Percentiles rank a stretch among this genome's conserved stretches.
Evolutionary conservation across 2,888 invertebrate genomes (phyloP).

Genomic region (Plebejus argus): DNA sequence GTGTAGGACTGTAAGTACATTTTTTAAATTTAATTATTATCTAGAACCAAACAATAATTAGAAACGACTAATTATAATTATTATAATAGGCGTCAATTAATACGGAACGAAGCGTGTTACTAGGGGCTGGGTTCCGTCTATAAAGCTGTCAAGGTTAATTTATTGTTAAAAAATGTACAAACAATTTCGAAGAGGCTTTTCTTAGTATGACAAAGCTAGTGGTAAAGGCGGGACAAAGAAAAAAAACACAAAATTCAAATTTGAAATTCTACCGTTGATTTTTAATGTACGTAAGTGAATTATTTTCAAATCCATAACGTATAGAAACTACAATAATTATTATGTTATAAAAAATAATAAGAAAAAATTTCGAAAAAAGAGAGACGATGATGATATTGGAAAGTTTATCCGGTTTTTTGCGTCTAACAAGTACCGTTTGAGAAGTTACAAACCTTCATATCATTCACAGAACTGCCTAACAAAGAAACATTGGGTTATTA

Average conservation of each 20-base stretch:
- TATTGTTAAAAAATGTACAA: slow-evolving; percentile 34
- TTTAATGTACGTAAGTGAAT: too few relatives aligned
- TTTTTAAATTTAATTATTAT: too few relatives aligned
- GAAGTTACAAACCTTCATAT: slow-evolving; percentile 18
- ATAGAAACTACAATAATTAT: too few relatives aligned
- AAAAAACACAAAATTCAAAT: not conserved
- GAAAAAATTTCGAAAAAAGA: too few relatives aligned
- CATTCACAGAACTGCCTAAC: slow-evolving; percentile 3
- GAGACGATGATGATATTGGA: not conserved
- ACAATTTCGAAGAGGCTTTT: slow-evolving; percentile 30
- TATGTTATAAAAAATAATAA: too few relatives aligned
- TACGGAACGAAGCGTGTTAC: too few relatives aligned
- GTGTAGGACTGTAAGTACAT: too few relatives aligned
- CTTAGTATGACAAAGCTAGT: not conserved
- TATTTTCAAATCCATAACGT: too few relatives aligned
- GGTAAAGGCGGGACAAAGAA: not conserved
- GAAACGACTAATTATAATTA: not conserved
- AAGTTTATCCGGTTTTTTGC: slow-evolving; percentile 7
- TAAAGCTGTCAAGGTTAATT: slow-evolving; percentile 27
- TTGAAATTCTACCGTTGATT: too few relatives aligned
- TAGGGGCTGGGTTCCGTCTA: slow-evolving; percentile 6
- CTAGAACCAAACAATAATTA: too few relatives aligned
- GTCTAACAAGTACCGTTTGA: not conserved
- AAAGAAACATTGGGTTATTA: slow-evolving; percentile 19
- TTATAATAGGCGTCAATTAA: slow-evolving; percentile 22